Conservation (phyloP, 1,140 invertebrate genomes). For the Scaptomyza montana region DNA sequence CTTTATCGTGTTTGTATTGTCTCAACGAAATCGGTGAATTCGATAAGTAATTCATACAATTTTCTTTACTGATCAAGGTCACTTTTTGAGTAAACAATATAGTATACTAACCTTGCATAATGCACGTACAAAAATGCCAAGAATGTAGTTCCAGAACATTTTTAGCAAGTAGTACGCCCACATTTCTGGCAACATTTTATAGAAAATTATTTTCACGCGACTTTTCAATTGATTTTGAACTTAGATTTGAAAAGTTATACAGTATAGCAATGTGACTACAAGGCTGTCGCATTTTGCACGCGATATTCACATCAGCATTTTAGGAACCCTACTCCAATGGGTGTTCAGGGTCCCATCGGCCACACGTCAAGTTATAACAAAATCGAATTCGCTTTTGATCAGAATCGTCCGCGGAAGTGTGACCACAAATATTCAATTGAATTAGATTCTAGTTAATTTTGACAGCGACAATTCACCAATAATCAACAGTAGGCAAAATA, state of each 20-base stretch:
- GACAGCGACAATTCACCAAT: constrained; percentile 49
- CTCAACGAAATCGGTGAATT: background rate
- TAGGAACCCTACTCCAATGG: constrained; percentile 6
- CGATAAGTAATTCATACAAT: constrained; percentile 27
- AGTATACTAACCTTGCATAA: constrained; percentile 14
- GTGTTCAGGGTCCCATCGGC: constrained; percentile 21
- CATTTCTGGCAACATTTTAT: constrained; percentile 32
- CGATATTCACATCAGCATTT: constrained; percentile 56
- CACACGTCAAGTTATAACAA: too few species aligned
- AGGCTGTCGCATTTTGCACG: constrained; percentile 60
- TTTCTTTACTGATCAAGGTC: constrained; percentile 27
- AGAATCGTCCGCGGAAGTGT: constrained; percentile 52
- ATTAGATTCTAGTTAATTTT: constrained; percentile 64
- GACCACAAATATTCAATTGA: constrained; percentile 34
- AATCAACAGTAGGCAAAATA: background rate
- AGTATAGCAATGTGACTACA: constrained; percentile 49
- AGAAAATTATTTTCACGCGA: constrained; percentile 37
- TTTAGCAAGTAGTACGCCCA: constrained; percentile 8
- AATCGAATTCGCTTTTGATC: constrained; percentile 44
- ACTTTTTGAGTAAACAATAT: constrained; percentile 14
- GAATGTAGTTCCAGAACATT: constrained; percentile 31
- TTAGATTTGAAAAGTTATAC: constrained; percentile 7
- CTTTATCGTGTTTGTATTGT: constrained; percentile 28
- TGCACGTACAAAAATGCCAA: constrained; percentile 1
- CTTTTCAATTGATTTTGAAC: constrained; percentile 23